phyloP scores from a whole-genome alignment of 2,797 vertebrate species.

The Betta splendens region DNA sequence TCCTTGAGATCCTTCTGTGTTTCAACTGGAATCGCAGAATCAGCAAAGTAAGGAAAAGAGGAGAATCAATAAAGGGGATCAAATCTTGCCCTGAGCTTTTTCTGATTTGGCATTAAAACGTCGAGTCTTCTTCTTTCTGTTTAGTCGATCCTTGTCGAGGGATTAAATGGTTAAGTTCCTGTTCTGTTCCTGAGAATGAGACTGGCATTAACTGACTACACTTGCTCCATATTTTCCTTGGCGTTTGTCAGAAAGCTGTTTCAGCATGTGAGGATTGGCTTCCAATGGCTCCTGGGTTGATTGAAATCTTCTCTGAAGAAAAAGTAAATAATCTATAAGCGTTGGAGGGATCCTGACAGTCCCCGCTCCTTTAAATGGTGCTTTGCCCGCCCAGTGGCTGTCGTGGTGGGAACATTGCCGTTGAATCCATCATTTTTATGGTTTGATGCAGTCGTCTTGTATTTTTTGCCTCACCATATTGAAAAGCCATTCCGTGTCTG shows the following conservation, averaged over 20 bases:
- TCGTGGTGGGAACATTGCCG: constrained; percentile 15
- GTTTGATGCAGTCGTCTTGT: constrained; percentile 21
- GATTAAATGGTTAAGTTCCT: constrained; percentile 75
- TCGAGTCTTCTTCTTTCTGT: constrained; percentile 52
- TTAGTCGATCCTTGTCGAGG: constrained; percentile 54
- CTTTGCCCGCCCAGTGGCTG: constrained; percentile 25
- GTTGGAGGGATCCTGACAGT: constrained; percentile 48
- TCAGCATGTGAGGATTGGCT: constrained; percentile 31
- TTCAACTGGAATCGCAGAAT: constrained; percentile 66
- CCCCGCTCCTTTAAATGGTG: constrained; percentile 34
- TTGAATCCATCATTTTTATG: constrained; percentile 30
- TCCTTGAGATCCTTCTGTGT: constrained; percentile 71
- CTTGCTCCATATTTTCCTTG: constrained; percentile 40
- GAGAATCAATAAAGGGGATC: constrained; percentile 77
- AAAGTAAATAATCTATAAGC: constrained; percentile 60
- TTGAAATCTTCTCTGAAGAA: constrained; percentile 58
- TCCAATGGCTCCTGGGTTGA: constrained; percentile 46
- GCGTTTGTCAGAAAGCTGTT: constrained; percentile 43
- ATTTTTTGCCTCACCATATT: constrained; percentile 44
- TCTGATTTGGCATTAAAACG: constrained; percentile 77
- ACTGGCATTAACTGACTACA: constrained; percentile 41
- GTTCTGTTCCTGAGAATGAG: constrained; percentile 38
- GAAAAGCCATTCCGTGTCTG: constrained; percentile 48
- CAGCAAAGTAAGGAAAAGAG: constrained; percentile 54
- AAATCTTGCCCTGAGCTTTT: constrained; percentile 62